Evolutionary conservation across 2,888 invertebrate species (phyloP).

Genomic region (Polydrusus tereticollis): DNA sequence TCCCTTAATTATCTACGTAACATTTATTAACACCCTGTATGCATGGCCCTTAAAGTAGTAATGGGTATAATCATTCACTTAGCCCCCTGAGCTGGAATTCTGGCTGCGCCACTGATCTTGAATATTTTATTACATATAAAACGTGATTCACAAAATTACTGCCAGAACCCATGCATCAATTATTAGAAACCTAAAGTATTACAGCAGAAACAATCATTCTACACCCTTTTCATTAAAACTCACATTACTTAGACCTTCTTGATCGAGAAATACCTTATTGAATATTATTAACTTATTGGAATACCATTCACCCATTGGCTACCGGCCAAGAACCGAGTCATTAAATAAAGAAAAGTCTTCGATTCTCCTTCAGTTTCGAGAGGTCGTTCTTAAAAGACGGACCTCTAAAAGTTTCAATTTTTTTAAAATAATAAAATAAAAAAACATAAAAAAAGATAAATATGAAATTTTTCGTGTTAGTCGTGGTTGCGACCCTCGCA

Average conservation of each 20-base stretch:
- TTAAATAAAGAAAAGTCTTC: constrained; percentile 47
- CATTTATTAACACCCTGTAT: too few species aligned
- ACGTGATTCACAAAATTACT: too few species aligned
- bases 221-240: background rate
- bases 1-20: too few species aligned
- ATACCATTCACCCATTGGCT: constrained; percentile 26
- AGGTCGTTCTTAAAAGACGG: constrained; percentile 42
- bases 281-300: constrained; percentile 12
- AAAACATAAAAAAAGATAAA: constrained; percentile 18
- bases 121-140: too few species aligned
- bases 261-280: constrained; percentile 6
- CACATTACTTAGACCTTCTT: background rate
- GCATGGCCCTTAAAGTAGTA: too few species aligned
- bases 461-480: constrained; percentile 42
- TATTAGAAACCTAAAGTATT: background rate
- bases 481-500: constrained; percentile 30
- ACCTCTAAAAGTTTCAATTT: constrained; percentile 27
- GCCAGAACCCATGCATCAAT: too few species aligned
- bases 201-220: background rate
- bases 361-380: constrained; percentile 39
- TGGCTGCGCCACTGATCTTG: too few species aligned
- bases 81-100: too few species aligned
- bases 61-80: too few species aligned
- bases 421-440: constrained; percentile 17
- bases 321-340: constrained; percentile 5